Evolutionary conservation across 2,797 vertebrate genomes (phyloP), one percentile per base, ranked within the genome.

Genomic region (Paramormyrops hopkinsi): DNA sequence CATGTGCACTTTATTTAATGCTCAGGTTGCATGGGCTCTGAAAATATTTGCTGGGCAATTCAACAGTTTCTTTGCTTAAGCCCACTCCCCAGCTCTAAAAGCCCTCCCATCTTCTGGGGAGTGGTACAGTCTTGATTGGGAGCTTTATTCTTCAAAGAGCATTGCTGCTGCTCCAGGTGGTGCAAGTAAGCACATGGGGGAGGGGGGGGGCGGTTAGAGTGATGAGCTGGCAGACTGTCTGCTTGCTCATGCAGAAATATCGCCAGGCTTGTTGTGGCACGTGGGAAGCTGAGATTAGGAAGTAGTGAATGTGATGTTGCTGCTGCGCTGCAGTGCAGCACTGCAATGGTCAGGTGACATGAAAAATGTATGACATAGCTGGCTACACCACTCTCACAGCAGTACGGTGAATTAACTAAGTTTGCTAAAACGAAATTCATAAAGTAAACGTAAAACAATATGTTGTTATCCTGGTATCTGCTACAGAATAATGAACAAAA

Each of bases 221-320:
- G 94, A 94, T 95, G 93, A 95, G 92, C 91, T 89, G 92, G 92
- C 94, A 94, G 93, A 94, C 94, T 91, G 92, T 83, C 88, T 50
- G 91, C 91, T 89, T 92, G 89, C 92, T 92, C 90, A 50, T 92
- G 89, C 93, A 94, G 93, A 94, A 95, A 94, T 92, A 93, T 91
- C 93, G 94, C 93, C 92, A 89, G 92, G 88, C 69, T 91, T 86
- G 92, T 94, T 94, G 93, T 94, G 91, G 94, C 92, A 92, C 88
- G 89, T 88, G 88, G 91, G 44, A 92, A 91, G 93, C 92, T 92
- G 90, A 86, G 89, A 87, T 87, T 84, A 54, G 29, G 51, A 53
- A 14, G 48, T 0, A 54, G 85, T 86, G 50, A 29, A 56, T 33
- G 50, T 19, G 22, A 9, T 54, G 17, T 25, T 17, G 12, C 85